A percentile compares a stretch with the other conserved stretches of the same genome.
Conservation (phyloP, 2,797 vertebrate species). For the Varecia variegata region DNA sequence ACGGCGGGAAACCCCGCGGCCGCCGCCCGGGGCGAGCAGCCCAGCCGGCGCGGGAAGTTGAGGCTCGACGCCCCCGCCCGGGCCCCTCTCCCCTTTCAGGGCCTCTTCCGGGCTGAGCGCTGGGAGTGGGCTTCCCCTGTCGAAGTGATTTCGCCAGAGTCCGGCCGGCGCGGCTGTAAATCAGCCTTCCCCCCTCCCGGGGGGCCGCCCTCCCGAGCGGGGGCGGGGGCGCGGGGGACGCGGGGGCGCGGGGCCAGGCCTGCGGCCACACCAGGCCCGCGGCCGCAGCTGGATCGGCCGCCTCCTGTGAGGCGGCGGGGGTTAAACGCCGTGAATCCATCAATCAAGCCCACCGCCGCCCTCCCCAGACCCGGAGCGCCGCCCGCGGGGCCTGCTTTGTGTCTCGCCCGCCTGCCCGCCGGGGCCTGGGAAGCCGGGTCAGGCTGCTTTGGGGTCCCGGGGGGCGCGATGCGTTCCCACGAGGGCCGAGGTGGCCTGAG, state of each 20-base stretch:
- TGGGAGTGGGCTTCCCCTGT: constrained; percentile 56
- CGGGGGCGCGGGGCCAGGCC: neutral
- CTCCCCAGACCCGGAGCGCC: neutral
- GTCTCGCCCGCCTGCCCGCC: neutral
- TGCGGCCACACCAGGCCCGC: neutral
- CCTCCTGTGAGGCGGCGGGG: constrained; percentile 30
- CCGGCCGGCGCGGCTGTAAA: constrained; percentile 71
- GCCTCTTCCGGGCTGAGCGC: constrained; percentile 67
- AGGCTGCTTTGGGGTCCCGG: neutral
- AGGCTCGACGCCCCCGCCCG: neutral
- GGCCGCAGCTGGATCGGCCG: constrained; percentile 47
- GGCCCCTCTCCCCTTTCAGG: neutral
- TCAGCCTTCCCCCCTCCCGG: constrained; percentile 21
- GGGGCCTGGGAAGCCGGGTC: neutral
- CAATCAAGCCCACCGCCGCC: constrained; percentile 41
- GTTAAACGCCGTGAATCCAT: constrained; percentile 34
- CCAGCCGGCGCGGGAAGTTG: neutral
- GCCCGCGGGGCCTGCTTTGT: constrained; percentile 58
- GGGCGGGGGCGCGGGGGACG: neutral
- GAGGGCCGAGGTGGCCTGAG: neutral
- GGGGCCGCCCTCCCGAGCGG: neutral
- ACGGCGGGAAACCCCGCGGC: neutral
- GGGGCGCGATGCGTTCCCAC: neutral
- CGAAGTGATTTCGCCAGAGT: constrained; percentile 44
- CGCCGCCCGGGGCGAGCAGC: neutral